Base-by-base conservation (phyloP, 2,113 vertebrate genomes). In the Limanda limanda region DNA sequence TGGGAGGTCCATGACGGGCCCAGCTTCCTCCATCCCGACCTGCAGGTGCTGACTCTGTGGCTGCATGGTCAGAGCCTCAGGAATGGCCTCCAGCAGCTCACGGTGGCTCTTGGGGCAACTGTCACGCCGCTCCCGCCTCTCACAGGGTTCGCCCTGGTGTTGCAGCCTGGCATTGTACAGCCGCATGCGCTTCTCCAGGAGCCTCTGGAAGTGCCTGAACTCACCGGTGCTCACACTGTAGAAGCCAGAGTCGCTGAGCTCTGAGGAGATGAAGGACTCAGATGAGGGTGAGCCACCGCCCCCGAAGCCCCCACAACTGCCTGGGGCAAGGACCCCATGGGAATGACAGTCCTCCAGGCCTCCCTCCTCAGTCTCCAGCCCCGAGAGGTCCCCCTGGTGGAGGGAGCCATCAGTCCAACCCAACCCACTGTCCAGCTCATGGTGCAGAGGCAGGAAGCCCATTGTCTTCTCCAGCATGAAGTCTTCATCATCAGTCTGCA, bases 71-170 rank as follows among this genome's bases (percentile, higher is more conserved):
- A 94, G 83, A 0, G 92, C 83, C 75, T 95, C 95, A 0, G 95
- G 95, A 63, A 95, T 95, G 71, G 95, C 93, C 81, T 95, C 95
- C 56, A 95, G 86, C 65, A 94, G 88, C 81, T 94, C 94, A 0
- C 93, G 86, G 80, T 95, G 94, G 51, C 90, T 93, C 74, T 94
- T 94, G n/a, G 93, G 94, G 37, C 91, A 93, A 74, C 91, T 92
- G 67, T 95, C 95, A 3, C 93, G 85, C 1, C 92, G 86, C 74
- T 94, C 93, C 5, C 92, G 79, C 55, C 91, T 85, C 59, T 93
- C 91, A 3, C 90, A 93, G 5, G 89, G 13, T 55, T 94, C 93
- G 0, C 91, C 88, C 78, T 93, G 90, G 70, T 92, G 91, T 25
- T 91, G 91, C 71, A 94, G 72, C 63, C 93, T 84, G 42, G 91